These are phyloP conservation scores for Eulemur macaco DNA, from an alignment of 2,113 vertebrate species.

Conservation along the genomic window DNA sequence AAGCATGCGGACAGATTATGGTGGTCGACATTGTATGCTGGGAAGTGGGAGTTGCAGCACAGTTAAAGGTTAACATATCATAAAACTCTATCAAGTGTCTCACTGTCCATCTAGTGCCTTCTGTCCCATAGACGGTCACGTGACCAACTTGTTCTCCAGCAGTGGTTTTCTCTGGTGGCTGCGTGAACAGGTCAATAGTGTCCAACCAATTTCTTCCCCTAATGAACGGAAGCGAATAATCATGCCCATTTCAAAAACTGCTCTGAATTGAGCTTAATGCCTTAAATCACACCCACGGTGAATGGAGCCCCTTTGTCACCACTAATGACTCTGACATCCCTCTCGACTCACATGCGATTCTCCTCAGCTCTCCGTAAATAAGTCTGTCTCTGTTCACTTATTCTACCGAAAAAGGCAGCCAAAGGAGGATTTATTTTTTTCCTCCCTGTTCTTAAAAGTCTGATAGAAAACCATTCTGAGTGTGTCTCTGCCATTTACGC, in stretches of 20 bases:
- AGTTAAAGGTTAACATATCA: not conserved
- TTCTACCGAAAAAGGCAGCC: not conserved
- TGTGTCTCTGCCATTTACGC: not conserved
- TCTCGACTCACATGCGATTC: not conserved
- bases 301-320: not conserved
- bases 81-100: too few relatives aligned
- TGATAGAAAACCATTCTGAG: not conserved
- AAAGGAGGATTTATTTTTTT: not conserved
- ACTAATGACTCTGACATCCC: not conserved
- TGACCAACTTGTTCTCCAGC: not conserved
- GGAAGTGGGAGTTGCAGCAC: too few relatives aligned
- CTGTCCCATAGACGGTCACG: not conserved
- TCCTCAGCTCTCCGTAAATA: not conserved
- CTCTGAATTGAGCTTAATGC: not conserved
- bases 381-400: not conserved
- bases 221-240: not conserved
- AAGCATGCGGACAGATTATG: accelerated
- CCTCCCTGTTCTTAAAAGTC: not conserved
- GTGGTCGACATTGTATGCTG: not conserved
- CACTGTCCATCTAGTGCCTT: not conserved
- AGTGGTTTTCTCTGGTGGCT: not conserved
- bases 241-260: not conserved
- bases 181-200: not conserved
- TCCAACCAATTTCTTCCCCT: slow-evolving; percentile 7
- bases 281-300: not conserved